A percentile compares a stretch with the other conserved stretches of the same genome.
These are phyloP conservation scores for Gryllus longicercus DNA, from an alignment of 2,888 invertebrate species.

Conservation along the genomic window DNA sequence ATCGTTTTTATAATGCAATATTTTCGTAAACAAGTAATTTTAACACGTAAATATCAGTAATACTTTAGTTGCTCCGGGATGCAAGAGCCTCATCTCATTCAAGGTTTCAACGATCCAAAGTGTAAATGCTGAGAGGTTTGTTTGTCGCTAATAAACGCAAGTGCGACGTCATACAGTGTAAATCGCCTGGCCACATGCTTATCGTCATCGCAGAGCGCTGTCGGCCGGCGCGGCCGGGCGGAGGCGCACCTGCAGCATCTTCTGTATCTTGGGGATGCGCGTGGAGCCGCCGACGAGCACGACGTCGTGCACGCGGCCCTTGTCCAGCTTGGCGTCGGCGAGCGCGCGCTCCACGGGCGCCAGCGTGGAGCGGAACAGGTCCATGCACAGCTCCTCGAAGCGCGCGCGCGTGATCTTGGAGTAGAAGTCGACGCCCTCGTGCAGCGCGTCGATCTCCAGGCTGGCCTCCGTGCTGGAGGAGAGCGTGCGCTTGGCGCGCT, in stretches of 20 bases:
- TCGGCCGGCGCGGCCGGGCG: no score
- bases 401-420: conserved; percentile 67
- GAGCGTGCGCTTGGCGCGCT: conserved; percentile 71
- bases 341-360: conserved; percentile 76
- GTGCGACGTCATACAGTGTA: no score
- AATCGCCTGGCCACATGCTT: no score
- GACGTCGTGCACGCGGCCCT: conserved; percentile 70
- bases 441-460: conserved; percentile 71
- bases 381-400: conserved; percentile 71
- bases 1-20: no score
- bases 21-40: no score
- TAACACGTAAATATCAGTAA: no score
- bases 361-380: conserved; percentile 68
- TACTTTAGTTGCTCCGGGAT: no score
- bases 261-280: conserved; percentile 75
- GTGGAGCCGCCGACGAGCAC: conserved; percentile 80
- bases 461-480: conserved; percentile 73
- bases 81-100: no score
- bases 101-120: no score
- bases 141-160: no score
- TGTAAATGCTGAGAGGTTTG: no score
- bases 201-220: no score
- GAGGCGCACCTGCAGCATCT: conserved; percentile 51
- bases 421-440: conserved; percentile 70
- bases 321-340: conserved; percentile 74